Base-by-base conservation (phyloP, 1,140 invertebrate species). In the Hyposmocoma kahamanoa region DNA sequence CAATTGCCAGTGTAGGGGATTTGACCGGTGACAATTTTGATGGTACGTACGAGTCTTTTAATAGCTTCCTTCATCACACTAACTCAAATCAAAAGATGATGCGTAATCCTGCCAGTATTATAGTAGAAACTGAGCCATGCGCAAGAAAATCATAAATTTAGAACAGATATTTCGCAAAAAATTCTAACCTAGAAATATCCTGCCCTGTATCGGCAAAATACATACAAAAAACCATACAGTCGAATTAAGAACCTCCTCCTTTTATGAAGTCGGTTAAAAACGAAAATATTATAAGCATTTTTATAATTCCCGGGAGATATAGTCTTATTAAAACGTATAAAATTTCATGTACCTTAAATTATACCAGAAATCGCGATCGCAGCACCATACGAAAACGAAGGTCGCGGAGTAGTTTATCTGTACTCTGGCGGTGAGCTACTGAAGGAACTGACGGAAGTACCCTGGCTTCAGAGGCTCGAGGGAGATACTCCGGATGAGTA, bases 311-410 rank as follows among this genome's bases (percentile, higher is more conserved):
- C n/a, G n/a, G n/a, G n/a, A n/a, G n/a, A n/a, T n/a, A n/a, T n/a
- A n/a, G n/a, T n/a, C n/a, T n/a, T n/a, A n/a, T n/a, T n/a, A n/a
- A n/a, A n/a, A n/a, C n/a, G n/a, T n/a, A n/a, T n/a, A n/a, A n/a
- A n/a, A n/a, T n/a, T n/a, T n/a, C n/a, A n/a, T n/a, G 13, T 30
- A 30, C 28, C 28, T n/a, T 30, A 3, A 38, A 21, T 28, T 34
- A 20, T 72, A 74, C 19, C 52, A 80, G 90, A 90, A 57, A 64
- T 90, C 18, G 89, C 87, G 11, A 87, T 91, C 15, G 84, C 87
- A 19, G 89, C 90, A 2, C 90, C 90, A 0, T 90, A 88, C 52
- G 89, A 89, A 59, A 66, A 88, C 26, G 63, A 66, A 0, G 86
- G 85, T 0, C 59, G 44, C 22, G 90, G 90, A 0, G 86, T 80